phyloP scores from a whole-genome alignment of 2,113 vertebrate genomes.

The Sceloporus undulatus region DNA sequence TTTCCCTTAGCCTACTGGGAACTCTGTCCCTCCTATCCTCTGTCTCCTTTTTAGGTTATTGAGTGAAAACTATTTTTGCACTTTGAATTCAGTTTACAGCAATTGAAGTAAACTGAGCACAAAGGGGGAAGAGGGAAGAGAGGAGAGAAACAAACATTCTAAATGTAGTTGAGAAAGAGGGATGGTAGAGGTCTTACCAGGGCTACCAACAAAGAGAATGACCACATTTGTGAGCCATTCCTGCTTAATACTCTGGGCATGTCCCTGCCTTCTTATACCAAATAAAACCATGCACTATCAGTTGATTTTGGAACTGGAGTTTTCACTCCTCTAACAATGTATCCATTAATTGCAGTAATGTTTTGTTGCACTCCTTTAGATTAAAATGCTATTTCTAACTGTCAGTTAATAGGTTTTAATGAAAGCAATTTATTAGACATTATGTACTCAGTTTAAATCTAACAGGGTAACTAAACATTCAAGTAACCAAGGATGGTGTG shows the following conservation, averaged over 20 bases:
- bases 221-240: background rate
- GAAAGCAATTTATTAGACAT: slow-evolving; percentile 81
- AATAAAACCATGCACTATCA: slow-evolving; percentile 49
- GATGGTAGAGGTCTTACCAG: background rate
- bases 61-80: too few species aligned
- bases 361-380: slow-evolving; percentile 73
- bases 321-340: slow-evolving; percentile 60
- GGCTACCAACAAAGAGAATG: background rate
- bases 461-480: slow-evolving; percentile 83
- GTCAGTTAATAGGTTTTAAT: slow-evolving; percentile 80
- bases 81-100: too few species aligned
- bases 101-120: too few species aligned
- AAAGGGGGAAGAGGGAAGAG: background rate
- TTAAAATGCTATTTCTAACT: slow-evolving; percentile 77
- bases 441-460: slow-evolving; percentile 80
- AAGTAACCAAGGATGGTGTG: slow-evolving; percentile 68
- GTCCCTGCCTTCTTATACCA: background rate
- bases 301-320: slow-evolving; percentile 62
- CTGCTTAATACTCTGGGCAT: slow-evolving; percentile 1
- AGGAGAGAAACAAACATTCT: background rate
- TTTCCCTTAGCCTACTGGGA: too few species aligned
- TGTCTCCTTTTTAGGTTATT: too few species aligned
- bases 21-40: too few species aligned
- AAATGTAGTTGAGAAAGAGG: background rate
- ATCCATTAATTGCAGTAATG: slow-evolving; percentile 73